Base-by-base conservation (phyloP, 2,113 vertebrate species). In the Oostethus manadensis region DNA sequence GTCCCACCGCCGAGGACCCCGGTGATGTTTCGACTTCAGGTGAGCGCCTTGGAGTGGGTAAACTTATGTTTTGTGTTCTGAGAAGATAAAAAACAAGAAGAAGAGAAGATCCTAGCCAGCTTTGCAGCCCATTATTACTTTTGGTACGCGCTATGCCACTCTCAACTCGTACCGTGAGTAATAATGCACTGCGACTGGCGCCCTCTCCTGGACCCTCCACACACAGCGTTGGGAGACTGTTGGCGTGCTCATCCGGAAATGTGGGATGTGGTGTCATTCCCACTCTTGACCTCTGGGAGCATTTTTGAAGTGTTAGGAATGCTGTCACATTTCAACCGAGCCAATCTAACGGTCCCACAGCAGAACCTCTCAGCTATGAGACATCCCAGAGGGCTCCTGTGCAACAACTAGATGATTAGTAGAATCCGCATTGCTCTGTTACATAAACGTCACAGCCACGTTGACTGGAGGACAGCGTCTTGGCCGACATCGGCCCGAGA, bases 121-220 rank as follows among this genome's bases (percentile, higher is more conserved):
- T 78, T 87, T 80, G 90, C 86, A 74, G 92, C 87, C 33, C 95
- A 98, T 99, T 98, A 98, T 98, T 98, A 98, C 96, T 98, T 99
- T 97, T 97, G 96, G 95, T 98, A 99, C 95, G 96, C 94, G 96
- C 95, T 98, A 96, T 98, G 95, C 94, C 94, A 91, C 87, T 92
- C 92, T 95, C 95, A 96, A 98, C 95, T 98, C 96, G 95, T 99
- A 99, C 95, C 95, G 94, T 99, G 95, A 99, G 95, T 99, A 99
- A 99, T 99, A 99, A 98, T 99, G 96, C 95, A 96, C 88, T 68
- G 94, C 88, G 90, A 86, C 87, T 90, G 88, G 93, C 89, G 68
- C 47, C 1, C 44, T n/a, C 57, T 58, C 13, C 57, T 49, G 46
- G 38, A 49, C 51, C 73, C 51, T 64, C 58, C 74, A 56, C 70